Evolutionary conservation across 2,113 vertebrate genomes (phyloP).

Genomic region (Talpa occidentalis): DNA sequence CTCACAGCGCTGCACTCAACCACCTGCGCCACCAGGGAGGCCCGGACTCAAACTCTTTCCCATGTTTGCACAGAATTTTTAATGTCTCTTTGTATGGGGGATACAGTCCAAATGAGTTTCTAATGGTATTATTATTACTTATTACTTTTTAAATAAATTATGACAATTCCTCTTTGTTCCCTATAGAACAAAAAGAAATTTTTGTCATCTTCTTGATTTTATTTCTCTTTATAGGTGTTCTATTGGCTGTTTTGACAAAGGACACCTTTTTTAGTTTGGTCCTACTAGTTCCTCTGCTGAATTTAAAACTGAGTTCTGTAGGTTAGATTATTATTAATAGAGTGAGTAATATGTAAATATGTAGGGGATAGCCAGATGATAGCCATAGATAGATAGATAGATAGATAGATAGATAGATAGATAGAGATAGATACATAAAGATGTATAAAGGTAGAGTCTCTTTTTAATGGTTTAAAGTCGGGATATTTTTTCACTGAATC

Average conservation of each 20-base stretch:
- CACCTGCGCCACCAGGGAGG: too few species aligned
- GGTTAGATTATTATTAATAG: background rate
- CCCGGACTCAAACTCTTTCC: too few species aligned
- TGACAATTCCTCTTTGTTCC: background rate
- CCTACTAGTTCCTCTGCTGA: background rate
- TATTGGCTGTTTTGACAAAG: slow-evolving; percentile 12
- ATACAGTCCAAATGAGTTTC: background rate
- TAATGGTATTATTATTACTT: slow-evolving; percentile 17
- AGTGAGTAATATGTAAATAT: background rate
- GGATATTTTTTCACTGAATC: background rate
- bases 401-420: background rate
- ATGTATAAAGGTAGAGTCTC: background rate
- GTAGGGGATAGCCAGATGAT: background rate
- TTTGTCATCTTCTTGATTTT: background rate
- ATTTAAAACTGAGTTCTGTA: slow-evolving; percentile 27
- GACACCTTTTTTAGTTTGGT: background rate
- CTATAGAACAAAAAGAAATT: background rate
- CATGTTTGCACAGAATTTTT: background rate
- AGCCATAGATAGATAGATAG: background rate
- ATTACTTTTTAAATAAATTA: background rate
- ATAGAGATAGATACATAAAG: background rate
- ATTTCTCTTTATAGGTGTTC: background rate
- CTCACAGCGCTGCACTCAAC: too few species aligned
- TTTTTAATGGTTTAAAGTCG: background rate
- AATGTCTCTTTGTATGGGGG: background rate